Base-by-base conservation (phyloP, 2,797 vertebrate genomes). In the Karalla daura region DNA sequence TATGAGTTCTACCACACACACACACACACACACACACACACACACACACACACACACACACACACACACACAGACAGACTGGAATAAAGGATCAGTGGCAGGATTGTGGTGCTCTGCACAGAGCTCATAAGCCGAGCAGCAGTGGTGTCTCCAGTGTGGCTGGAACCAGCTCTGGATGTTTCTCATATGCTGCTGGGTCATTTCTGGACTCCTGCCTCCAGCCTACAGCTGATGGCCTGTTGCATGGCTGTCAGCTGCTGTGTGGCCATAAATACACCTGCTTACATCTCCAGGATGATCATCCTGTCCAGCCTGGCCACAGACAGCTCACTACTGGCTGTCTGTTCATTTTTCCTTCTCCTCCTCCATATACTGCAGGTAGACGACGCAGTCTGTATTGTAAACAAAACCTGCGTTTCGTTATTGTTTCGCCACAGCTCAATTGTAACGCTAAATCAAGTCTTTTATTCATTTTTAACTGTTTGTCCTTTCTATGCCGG, bases 231-330 rank as follows among this genome's bases (percentile, higher is more conserved):
- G 70, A 77, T 69, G 47, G 64, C 73, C 69, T 75, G 72, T 72
- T 79, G 73, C 70, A 62, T 62, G 73, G 80, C 80, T 89, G 86
- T 87, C 77, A 89, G 76, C 56, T 49, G 58, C 74, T 80, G 24
- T 53, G 54, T 78, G 70, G 80, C 82, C 71, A 85, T 85, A 78
- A 86, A 84, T 79, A 91, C 78, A 87, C 77, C 70, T 75, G 28
- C 73, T 80, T 54, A 66, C 65, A 71, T 55, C 23, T 70, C 50
- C 59, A 52, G 78, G 40, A 56, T 76, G 55, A 81, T 76, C 72
- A 72, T 45, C 74, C 79, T 84, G 80, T 88, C 79, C 37, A 76
- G 73, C 80, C 76, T 61, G 55, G 41, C 66, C 33, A 55, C 62
- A 74, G 33, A 13, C 59, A 70, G 49, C 54, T 63, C 27, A 43